These are phyloP conservation scores for Cantharis flavilabris DNA, from an alignment of 2,888 invertebrate species.

Conservation along the genomic window DNA sequence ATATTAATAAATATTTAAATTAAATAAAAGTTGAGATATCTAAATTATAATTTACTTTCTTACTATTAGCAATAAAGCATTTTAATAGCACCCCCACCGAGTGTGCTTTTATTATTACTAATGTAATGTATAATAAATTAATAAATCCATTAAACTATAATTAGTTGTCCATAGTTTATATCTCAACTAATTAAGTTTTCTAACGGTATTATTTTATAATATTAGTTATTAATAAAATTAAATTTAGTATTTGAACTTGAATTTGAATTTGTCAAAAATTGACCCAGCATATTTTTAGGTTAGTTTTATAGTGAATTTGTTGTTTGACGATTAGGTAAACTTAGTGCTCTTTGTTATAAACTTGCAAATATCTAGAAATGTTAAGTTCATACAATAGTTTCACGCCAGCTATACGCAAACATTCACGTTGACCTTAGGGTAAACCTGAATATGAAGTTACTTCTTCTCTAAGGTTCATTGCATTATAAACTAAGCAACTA, in stretches of 20 bases:
- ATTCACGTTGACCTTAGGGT: constrained; percentile 15
- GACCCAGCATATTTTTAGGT: not conserved
- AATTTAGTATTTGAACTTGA: not conserved
- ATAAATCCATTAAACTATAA: not conserved
- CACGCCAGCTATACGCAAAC: constrained; percentile 7
- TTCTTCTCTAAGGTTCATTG: constrained; percentile 12
- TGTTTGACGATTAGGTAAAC: not conserved
- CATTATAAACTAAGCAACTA: constrained; percentile 2
- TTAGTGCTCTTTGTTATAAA: not conserved
- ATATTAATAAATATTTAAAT: too few species aligned
- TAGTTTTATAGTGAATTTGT: not conserved
- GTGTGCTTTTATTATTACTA: not conserved
- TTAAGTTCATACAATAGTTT: constrained; percentile 1
- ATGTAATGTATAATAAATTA: not conserved
- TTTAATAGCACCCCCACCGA: too few species aligned
- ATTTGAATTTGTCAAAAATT: not conserved
- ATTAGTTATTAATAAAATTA: not conserved
- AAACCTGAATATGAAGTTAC: constrained; percentile 11
- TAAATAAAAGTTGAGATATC: too few species aligned
- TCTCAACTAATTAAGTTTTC: not conserved
- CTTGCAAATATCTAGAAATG: not conserved
- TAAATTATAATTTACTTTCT: not conserved
- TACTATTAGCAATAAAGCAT: not conserved
- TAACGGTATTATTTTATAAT: not conserved
- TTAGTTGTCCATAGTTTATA: not conserved